These are phyloP conservation scores for Prenolepis imparis DNA, from an alignment of 2,888 invertebrate species.

Conservation along the genomic window DNA sequence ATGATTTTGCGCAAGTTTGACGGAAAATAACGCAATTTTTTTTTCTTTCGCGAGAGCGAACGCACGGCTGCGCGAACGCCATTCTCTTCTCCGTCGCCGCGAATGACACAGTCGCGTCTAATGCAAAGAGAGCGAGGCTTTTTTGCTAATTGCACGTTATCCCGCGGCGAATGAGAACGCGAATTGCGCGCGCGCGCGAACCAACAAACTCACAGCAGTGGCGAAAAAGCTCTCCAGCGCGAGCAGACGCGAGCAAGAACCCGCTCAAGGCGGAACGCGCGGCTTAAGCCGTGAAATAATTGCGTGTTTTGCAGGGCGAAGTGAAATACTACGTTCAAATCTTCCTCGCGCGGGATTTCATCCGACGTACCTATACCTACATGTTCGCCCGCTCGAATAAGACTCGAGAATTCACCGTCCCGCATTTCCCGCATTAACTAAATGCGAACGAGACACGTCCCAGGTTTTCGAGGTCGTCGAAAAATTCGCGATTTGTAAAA, in stretches of 20 bases:
- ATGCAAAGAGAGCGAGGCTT: conserved; percentile 41
- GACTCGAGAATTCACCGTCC: background rate
- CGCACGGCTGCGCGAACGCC: background rate
- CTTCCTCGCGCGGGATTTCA: conserved; percentile 32
- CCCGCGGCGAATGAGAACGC: conserved; percentile 41
- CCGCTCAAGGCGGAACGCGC: conserved; percentile 56
- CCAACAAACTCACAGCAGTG: conserved; percentile 29
- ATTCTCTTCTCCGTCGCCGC: conserved; percentile 24
- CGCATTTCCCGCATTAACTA: background rate
- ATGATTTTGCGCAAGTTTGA: background rate
- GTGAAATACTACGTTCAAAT: conserved; percentile 47
- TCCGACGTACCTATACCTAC: conserved; percentile 1
- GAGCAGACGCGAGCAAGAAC: conserved; percentile 50
- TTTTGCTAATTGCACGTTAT: conserved; percentile 54
- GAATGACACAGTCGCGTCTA: conserved; percentile 52
- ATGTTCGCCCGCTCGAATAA: background rate
- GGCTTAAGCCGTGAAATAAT: conserved; percentile 58
- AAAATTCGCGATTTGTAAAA: too few species aligned
- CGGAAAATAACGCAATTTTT: conserved; percentile 12
- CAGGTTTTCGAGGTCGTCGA: background rate
- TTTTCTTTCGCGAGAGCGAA: background rate
- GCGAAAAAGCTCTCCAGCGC: conserved; percentile 47
- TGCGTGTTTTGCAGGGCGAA: conserved; percentile 49
- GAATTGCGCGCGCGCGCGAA: background rate
- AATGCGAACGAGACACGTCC: background rate